Evolutionary conservation across 2,113 vertebrate species (phyloP).

Genomic region (Pseudois nayaur): DNA sequence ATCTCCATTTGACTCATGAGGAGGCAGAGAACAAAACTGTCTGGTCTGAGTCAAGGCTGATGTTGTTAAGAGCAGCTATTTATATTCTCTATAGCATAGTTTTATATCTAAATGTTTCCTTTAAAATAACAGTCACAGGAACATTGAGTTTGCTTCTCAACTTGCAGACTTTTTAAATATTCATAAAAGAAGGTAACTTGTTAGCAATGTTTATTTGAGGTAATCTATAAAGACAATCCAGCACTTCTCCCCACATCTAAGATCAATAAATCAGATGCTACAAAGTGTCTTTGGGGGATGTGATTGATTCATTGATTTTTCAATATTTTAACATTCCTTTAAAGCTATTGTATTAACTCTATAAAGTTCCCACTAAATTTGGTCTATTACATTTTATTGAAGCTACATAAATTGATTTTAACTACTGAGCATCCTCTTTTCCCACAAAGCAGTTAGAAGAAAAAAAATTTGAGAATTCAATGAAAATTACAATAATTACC

Average conservation of each 20-base stretch:
- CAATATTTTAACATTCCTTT: background rate
- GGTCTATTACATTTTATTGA: background rate
- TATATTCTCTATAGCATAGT: background rate
- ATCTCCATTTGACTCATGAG: background rate
- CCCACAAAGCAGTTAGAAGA: background rate
- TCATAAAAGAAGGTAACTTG: background rate
- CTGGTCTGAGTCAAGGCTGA: background rate
- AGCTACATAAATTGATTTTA: background rate
- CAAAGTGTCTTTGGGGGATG: background rate
- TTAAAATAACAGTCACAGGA: background rate
- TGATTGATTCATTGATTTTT: background rate
- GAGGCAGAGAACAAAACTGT: background rate
- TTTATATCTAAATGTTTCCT: constrained; percentile 5
- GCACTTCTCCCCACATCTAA: background rate
- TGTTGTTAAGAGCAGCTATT: background rate
- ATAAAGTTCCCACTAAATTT: constrained; percentile 14
- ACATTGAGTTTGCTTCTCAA: background rate
- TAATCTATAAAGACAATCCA: background rate
- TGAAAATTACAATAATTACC: constrained; percentile 37
- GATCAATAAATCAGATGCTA: background rate
- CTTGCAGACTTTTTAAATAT: background rate
- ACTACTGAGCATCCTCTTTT: background rate
- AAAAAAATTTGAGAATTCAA: background rate
- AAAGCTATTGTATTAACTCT: background rate
- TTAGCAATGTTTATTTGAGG: background rate